These are phyloP conservation scores for Rafetus swinhoei DNA, from an alignment of 2,113 vertebrate genomes.

Conservation along the genomic window DNA sequence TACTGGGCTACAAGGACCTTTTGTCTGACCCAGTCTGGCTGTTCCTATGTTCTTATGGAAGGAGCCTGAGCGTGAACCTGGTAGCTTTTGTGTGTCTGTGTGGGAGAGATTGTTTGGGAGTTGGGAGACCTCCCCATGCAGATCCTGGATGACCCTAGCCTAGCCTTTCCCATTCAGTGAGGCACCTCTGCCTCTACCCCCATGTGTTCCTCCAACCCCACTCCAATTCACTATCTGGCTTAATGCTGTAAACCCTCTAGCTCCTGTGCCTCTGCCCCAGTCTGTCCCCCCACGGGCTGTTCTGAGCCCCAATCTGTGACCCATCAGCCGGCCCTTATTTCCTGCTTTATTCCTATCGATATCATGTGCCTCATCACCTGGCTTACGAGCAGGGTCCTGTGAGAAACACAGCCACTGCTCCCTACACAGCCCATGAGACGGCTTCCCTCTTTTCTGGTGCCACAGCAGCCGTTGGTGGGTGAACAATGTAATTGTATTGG, in stretches of 20 bases:
- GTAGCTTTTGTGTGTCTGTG: background rate
- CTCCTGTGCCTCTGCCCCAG: too few relatives aligned
- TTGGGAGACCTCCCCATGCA: background rate
- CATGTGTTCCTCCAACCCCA: accelerated
- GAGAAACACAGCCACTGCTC: background rate
- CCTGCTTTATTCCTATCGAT: background rate
- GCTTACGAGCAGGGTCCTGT: background rate
- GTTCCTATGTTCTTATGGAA: background rate
- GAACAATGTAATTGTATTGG: background rate
- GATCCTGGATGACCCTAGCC: background rate
- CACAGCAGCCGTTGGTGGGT: background rate
- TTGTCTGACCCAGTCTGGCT: too few relatives aligned
- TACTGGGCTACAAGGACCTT: too few relatives aligned
- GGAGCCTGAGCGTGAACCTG: background rate
- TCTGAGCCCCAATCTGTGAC: background rate
- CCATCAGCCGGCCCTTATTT: background rate
- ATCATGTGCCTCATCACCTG: background rate
- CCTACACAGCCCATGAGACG: background rate
- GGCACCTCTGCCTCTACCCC: background rate
- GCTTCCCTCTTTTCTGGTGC: background rate
- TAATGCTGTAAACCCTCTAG: too few relatives aligned
- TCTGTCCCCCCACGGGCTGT: background rate
- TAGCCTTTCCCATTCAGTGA: background rate
- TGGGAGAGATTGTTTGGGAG: background rate
- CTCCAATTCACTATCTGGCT: too few relatives aligned